Base-by-base conservation (phyloP, 1,140 invertebrate genomes). In the Coenobita brevimanus region DNA sequence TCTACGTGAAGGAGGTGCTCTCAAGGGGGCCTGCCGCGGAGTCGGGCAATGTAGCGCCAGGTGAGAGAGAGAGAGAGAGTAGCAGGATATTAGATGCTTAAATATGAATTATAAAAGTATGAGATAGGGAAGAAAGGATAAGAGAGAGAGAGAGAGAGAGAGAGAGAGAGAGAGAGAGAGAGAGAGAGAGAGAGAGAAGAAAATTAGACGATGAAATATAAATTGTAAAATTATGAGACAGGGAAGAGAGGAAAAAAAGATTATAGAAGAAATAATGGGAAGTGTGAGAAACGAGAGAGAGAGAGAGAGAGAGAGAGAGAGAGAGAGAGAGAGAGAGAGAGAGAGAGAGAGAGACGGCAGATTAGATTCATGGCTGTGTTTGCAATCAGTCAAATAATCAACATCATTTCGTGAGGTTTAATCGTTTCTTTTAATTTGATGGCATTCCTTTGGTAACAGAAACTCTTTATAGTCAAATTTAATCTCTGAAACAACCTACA, bases 251-350 rank as follows among this genome's bases (percentile, higher is more conserved):
- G n/a, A n/a, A n/a, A n/a, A n/a, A n/a, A n/a, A n/a, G n/a, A n/a
- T n/a, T n/a, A n/a, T n/a, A n/a, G n/a, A n/a, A n/a, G n/a, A n/a
- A n/a, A n/a, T n/a, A n/a, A n/a, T n/a, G n/a, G n/a, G n/a, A n/a
- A 17, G 46, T 50, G 17, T 17, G 6, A 17, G 46, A 8, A 50
- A 50, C 17, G 69, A 36, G 33, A 73, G 69, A 73, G 24, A 36
- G 69, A 73, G 33, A 36, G 69, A 82, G 64, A 69, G 62, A 46
- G 62, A 46, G 41, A 82, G 81, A 43, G 64, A 69, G 60, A 60
- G 50, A 60, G 50, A 81, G 57, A 60, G 78, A 60, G 57, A 81
- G 54, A 60, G 57, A 81, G 78, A 60, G 54, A 81, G 78, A n/a
- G 38, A 81, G 33, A 43, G 24, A 8, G n/a, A 21, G 30, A 67